These are phyloP conservation scores for Eurypyga helias DNA, from an alignment of 2,113 vertebrate genomes.

Conservation along the genomic window DNA sequence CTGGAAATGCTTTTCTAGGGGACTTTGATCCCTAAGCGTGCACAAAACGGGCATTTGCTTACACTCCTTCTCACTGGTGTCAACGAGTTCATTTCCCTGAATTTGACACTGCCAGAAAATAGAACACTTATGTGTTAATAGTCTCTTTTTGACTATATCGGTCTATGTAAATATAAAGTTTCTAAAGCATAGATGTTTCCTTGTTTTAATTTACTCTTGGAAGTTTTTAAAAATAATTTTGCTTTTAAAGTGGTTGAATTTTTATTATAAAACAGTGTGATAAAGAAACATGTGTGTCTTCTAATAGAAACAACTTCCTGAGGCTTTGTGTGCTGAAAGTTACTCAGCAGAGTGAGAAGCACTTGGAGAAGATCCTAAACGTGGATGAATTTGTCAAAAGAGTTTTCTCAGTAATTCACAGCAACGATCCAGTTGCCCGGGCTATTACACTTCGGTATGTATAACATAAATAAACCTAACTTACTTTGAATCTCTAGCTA, in stretches of 20 bases:
- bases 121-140: not conserved
- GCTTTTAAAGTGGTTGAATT: not conserved
- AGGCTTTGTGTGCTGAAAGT: slow-evolving; percentile 96
- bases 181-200: not conserved
- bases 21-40: not conserved
- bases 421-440: slow-evolving; percentile 96
- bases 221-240: not conserved
- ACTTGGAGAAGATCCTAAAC: slow-evolving; percentile 97
- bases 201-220: not conserved
- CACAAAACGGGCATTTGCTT: not conserved
- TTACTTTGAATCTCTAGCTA: not conserved
- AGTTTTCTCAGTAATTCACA: slow-evolving; percentile 97
- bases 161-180: not conserved
- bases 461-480: not conserved
- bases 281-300: not conserved
- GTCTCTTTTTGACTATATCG: not conserved
- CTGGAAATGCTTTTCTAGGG: not conserved
- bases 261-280: not conserved
- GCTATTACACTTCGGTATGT: slow-evolving; percentile 94
- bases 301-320: slow-evolving; percentile 93
- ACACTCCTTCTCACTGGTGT: accelerated
- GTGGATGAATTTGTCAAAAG: slow-evolving; percentile 99
- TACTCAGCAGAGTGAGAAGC: slow-evolving; percentile 98
- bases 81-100: not conserved
- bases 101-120: not conserved